Evolutionary conservation across 1,140 invertebrate species (phyloP), one percentile per base, ranked within the genome.

Genomic region (Drosophila elegans): DNA sequence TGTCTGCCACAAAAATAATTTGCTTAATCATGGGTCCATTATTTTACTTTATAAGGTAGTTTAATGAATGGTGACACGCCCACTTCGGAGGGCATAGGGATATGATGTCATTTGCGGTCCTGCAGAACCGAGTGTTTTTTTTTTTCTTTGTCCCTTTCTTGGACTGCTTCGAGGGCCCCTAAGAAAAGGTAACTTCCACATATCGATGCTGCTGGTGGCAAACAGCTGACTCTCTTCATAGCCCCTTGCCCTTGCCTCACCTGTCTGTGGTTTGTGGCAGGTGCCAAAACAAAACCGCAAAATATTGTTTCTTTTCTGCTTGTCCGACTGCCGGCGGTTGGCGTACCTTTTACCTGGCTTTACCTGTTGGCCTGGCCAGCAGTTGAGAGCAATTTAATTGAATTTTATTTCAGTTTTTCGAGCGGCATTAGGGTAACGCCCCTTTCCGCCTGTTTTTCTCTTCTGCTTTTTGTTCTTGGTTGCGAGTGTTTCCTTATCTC

Each of bases 401-500:
- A 88, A 88, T 88, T 88, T 88, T 80, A 79, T 88, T 85, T 85
- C 82, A 66, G 77, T 85, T 76, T 79, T 51, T 83, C 32, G 55
- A 73, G 83, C 83, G 63, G 83, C 75, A 88, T 86, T 88, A 79
- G 84, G 83, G 83, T 68, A 69, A 86, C 83, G 83, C 83, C 82
- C 80, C 57, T 68, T 16, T 1, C 73, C 52, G 52, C 60, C 41
- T 72, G 66, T 39, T 66, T n/a, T 66, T 27, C 3, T n/a, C n/a
- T n/a, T 61, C n/a, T 29, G 3, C n/a, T n/a, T n/a, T n/a, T 34
- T 12, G 11, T 45, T 57, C 13, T 38, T 42, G 11, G 12, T 25
- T 29, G 45, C 1, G 45, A 38, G 63, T 62, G 55, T 61, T 56
- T 73, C 61, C 69, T 81, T 80, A 74, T 82, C 78, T 75, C 54